Conservation (phyloP, 2,888 invertebrate genomes). For the Copidosoma aretas region DNA sequence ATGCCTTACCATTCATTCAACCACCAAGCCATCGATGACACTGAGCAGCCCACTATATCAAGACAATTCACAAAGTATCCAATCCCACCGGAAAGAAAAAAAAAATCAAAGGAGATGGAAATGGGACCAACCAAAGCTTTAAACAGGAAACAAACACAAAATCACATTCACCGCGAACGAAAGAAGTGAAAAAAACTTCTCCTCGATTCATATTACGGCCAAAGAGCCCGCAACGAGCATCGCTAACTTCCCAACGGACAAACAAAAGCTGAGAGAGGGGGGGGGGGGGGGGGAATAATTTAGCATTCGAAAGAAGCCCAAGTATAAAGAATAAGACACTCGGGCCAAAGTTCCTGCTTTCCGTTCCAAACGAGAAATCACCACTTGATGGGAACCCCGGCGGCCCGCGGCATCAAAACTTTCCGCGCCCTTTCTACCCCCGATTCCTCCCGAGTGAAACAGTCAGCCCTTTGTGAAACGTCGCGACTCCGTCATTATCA, state of each 20-base stretch:
- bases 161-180: no score
- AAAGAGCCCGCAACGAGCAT: neutral
- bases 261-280: neutral
- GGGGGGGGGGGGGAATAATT: neutral
- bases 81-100: no score
- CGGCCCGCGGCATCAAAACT: conserved; percentile 25
- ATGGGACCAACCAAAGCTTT: no score
- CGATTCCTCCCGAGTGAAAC: conserved; percentile 10
- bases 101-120: no score
- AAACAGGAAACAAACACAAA: no score
- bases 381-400: conserved; percentile 32
- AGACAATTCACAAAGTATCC: no score
- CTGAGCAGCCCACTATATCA: no score
- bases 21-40: no score
- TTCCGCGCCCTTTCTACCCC: conserved; percentile 6
- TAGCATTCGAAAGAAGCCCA: neutral
- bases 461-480: neutral
- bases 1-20: no score
- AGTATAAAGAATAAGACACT: neutral
- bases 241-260: no score
- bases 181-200: no score
- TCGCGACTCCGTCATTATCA: conserved; percentile 23
- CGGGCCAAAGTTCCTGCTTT: conserved; percentile 24
- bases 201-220: neutral
- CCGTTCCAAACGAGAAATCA: conserved; percentile 22